Evolutionary conservation across 2,113 vertebrate species (phyloP).

Genomic region (Crotophaga sulcirostris): DNA sequence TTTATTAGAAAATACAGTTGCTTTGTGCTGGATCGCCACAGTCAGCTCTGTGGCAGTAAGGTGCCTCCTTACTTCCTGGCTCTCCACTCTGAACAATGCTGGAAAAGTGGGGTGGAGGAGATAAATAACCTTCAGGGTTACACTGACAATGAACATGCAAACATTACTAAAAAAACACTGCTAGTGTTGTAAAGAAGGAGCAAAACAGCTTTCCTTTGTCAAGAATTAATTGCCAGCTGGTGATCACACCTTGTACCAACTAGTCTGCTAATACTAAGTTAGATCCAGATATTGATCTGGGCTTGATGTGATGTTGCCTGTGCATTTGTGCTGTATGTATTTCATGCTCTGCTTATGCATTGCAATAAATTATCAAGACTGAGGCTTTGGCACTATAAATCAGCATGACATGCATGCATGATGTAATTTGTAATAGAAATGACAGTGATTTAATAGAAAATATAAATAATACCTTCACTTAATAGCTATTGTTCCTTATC

Average conservation of each 20-base stretch:
- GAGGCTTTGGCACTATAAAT: neutral
- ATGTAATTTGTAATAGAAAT: conserved; percentile 2
- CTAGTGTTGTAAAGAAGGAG: neutral
- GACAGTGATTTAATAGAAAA: conserved; percentile 7
- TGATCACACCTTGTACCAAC: neutral
- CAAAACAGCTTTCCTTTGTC: too few species aligned
- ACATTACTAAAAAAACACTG: neutral
- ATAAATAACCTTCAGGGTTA: neutral
- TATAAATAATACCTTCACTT: neutral
- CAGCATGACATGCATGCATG: neutral
- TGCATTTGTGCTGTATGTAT: neutral
- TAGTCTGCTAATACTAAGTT: neutral
- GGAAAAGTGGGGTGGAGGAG: neutral
- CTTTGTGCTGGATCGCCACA: neutral
- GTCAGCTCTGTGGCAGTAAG: neutral
- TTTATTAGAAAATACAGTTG: neutral
- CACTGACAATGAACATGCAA: neutral
- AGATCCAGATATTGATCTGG: neutral
- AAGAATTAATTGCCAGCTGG: too few species aligned
- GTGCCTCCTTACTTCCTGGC: neutral
- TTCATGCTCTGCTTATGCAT: neutral
- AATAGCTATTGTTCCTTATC: neutral
- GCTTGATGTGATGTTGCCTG: neutral
- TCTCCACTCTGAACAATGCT: accelerated
- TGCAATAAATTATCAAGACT: neutral